Percentiles rank a stretch among this genome's conserved stretches.
Conservation (phyloP, 2,797 vertebrate genomes). For the Rhinophrynus dorsalis region DNA sequence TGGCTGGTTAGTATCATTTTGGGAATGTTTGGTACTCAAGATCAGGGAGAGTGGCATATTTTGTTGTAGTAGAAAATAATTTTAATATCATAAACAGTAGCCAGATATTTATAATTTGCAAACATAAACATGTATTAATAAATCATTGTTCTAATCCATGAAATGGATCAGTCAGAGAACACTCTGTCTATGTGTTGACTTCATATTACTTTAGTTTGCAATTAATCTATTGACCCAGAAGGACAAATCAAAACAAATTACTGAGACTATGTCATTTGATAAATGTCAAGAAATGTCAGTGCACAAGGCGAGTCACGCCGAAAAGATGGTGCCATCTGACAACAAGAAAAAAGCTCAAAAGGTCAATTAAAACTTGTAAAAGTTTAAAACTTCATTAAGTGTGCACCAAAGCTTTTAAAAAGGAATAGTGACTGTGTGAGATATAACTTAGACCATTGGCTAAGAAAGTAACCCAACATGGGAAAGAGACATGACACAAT, state of each 20-base stretch:
- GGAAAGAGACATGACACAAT: no score
- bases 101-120: no score
- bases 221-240: conserved; percentile 47
- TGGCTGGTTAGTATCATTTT: no score
- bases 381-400: conserved; percentile 29
- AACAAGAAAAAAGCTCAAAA: conserved; percentile 36
- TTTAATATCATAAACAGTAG: no score
- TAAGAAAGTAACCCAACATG: neutral
- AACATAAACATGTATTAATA: no score
- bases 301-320: conserved; percentile 32
- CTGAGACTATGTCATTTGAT: conserved; percentile 39
- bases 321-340: conserved; percentile 37
- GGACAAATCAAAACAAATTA: conserved; percentile 46
- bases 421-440: neutral
- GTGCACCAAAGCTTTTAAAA: neutral
- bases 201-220: conserved; percentile 4
- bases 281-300: conserved; percentile 48
- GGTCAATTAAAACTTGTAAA: conserved; percentile 45
- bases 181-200: conserved; percentile 5
- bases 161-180: neutral
- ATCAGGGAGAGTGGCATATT: no score
- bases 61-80: no score
- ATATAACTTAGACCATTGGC: neutral
- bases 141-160: neutral
- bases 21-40: no score